Evolutionary conservation across 2,888 invertebrate genomes (phyloP).

Genomic region (Carcina quercana): DNA sequence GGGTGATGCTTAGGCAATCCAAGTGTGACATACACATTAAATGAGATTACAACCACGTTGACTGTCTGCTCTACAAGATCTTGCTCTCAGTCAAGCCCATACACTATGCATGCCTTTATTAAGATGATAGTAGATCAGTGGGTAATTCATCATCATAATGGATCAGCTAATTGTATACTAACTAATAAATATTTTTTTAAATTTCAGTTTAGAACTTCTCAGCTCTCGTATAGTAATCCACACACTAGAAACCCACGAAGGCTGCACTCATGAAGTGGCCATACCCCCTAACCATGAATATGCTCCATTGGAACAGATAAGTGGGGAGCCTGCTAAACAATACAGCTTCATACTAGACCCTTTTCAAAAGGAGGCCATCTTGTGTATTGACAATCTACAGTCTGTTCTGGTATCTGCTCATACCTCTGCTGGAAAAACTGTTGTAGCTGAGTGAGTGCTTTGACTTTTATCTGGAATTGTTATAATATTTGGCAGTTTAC

Average conservation of each 20-base stretch:
- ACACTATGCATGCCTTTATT: no score
- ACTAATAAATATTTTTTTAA: background rate
- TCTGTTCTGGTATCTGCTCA: constrained; percentile 99
- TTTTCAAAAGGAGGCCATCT: constrained; percentile 97
- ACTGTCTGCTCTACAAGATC: no score
- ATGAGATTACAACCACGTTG: no score
- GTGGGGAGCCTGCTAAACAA: constrained; percentile 87
- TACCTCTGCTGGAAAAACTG: constrained; percentile 99
- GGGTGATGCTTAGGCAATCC: no score
- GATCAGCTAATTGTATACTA: no score
- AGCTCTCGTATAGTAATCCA: constrained; percentile 90
- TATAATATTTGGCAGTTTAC: no score
- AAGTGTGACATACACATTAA: no score
- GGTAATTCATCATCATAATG: no score
- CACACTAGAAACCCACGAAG: constrained; percentile 91
- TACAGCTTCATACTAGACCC: constrained; percentile 97
- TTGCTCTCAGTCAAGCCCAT: no score
- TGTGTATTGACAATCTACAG: constrained; percentile 98
- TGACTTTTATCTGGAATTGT: no score
- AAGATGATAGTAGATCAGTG: no score
- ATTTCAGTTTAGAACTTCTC: constrained; percentile 81
- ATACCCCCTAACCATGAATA: constrained; percentile 92
- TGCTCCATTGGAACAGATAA: constrained; percentile 70
- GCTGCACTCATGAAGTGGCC: constrained; percentile 97
- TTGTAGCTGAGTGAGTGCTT: constrained; percentile 93